A percentile compares a stretch with the other conserved stretches of the same genome.
Evolutionary conservation across 2,113 vertebrate species (phyloP).

Genomic region (Chloropsis cyanopogon): DNA sequence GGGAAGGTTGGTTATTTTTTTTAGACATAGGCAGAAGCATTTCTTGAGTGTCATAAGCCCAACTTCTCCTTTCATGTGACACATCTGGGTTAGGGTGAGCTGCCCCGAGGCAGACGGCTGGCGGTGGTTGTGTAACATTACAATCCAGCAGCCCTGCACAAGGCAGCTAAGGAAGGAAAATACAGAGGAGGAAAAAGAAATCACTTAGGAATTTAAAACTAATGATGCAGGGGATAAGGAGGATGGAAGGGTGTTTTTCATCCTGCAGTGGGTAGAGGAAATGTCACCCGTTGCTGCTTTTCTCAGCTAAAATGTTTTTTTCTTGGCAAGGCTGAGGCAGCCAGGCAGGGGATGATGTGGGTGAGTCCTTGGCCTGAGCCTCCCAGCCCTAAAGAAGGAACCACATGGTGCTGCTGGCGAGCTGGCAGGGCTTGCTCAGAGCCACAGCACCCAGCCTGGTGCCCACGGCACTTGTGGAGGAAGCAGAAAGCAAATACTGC

Average conservation of each 20-base stretch:
- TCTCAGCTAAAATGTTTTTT: background rate
- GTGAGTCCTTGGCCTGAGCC: background rate
- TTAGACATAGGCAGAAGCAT: background rate
- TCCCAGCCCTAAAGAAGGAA: background rate
- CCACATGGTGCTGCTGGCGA: accelerated
- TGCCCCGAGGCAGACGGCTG: background rate
- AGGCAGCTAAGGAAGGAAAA: background rate
- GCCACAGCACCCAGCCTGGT: background rate
- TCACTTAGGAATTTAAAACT: background rate
- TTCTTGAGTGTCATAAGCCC: background rate
- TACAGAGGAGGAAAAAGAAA: background rate
- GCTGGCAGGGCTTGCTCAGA: background rate
- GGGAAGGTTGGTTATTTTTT: background rate
- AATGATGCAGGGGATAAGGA: background rate
- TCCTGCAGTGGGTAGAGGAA: background rate
- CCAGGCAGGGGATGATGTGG: background rate
- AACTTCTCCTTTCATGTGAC: conserved; percentile 41
- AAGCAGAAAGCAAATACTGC: background rate
- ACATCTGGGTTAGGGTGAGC: conserved; percentile 52
- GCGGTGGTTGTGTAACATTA: background rate
- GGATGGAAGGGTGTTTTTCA: background rate
- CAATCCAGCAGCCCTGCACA: background rate
- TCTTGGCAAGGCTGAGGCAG: background rate
- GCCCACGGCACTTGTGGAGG: background rate
- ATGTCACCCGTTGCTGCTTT: background rate